Evolutionary conservation across 2,888 invertebrate species (phyloP).

Genomic region (Ashinkailepas kermadecensis): DNA sequence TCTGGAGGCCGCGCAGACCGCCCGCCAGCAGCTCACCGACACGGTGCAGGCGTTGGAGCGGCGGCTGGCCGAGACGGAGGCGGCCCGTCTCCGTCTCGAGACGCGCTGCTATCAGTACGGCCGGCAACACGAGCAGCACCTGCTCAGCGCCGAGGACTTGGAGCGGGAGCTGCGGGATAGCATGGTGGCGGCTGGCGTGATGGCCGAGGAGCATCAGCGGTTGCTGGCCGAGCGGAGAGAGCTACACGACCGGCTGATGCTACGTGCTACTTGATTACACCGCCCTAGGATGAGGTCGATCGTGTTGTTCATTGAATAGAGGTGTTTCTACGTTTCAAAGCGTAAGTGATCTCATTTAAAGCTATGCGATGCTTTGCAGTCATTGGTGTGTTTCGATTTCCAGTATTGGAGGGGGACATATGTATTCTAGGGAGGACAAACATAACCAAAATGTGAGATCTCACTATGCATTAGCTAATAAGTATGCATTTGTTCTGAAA

Average conservation of each 20-base stretch:
- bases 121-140: constrained; percentile 3
- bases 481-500: too few relatives aligned
- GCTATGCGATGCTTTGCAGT: too few relatives aligned
- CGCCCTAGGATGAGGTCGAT: too few relatives aligned
- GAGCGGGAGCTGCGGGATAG: not conserved
- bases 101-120: constrained; percentile 11
- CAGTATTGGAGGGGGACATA: too few relatives aligned
- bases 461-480: too few relatives aligned
- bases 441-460: too few relatives aligned
- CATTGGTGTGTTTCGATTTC: too few relatives aligned
- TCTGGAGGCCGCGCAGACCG: not conserved
- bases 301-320: too few relatives aligned
- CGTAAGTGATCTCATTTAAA: too few relatives aligned
- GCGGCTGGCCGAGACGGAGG: constrained; percentile 1
- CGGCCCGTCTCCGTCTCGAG: not conserved
- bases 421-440: too few relatives aligned
- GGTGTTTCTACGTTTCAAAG: too few relatives aligned
- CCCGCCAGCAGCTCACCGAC: not conserved
- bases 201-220: not conserved
- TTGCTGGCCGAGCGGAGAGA: not conserved
- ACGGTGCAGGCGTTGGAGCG: not conserved
- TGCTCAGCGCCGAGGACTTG: not conserved
- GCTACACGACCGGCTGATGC: not conserved
- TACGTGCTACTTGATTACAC: not conserved
- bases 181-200: not conserved